Percentiles rank a stretch among this genome's conserved stretches.
Conservation (phyloP, 2,888 invertebrate species). For the Drosophila sordidapex region DNA sequence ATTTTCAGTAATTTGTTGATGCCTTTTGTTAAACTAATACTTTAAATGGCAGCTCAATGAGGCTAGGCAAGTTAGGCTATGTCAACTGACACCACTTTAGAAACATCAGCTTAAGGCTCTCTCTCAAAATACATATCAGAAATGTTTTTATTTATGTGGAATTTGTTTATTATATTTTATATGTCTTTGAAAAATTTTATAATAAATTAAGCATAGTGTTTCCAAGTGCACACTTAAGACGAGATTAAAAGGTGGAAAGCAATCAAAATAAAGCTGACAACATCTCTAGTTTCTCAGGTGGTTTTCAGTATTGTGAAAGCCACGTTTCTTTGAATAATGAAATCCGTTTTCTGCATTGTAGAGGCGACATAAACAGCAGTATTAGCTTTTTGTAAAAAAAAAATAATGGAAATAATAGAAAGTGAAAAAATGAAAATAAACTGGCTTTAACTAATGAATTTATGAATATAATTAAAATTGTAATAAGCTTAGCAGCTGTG, state of each 20-base stretch:
- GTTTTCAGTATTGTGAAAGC: background rate
- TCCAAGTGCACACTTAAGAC: conserved; percentile 1
- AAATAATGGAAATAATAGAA: background rate
- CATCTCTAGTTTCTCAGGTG: background rate
- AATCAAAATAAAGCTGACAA: conserved; percentile 6
- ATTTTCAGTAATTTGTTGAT: background rate
- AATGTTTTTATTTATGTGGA: background rate
- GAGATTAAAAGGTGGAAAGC: conserved; percentile 18
- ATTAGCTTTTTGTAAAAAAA: background rate
- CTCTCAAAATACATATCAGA: background rate
- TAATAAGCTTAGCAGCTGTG: conserved; percentile 13
- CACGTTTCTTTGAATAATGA: background rate
- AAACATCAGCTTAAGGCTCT: too few species aligned
- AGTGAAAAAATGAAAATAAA: background rate
- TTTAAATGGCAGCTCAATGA: too few species aligned
- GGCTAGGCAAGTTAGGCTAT: background rate
- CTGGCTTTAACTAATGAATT: conserved; percentile 12
- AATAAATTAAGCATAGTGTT: conserved; percentile 13
- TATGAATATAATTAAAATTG: conserved; percentile 18
- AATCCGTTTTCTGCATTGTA: background rate
- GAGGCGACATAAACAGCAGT: background rate
- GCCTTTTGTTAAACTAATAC: too few species aligned
- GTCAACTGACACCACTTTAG: background rate
- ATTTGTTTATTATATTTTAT: background rate
- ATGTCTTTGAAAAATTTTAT: background rate